These are phyloP conservation scores for Clinocottus analis DNA, from an alignment of 2,113 vertebrate species.

Conservation along the genomic window DNA sequence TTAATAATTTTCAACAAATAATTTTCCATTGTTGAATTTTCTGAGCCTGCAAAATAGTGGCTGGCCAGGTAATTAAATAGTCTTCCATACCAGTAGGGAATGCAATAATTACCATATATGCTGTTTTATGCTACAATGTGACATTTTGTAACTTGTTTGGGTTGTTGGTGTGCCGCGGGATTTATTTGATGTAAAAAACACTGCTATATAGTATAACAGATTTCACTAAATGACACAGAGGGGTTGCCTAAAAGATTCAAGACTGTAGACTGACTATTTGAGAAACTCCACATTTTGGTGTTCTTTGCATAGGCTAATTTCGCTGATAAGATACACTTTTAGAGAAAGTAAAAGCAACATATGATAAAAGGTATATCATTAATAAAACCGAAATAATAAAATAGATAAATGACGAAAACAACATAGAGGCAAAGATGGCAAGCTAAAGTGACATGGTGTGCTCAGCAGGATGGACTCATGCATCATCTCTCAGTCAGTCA, in stretches of 20 bases:
- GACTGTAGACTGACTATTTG: not conserved
- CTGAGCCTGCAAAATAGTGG: no score
- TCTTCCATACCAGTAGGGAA: no score
- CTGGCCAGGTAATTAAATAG: no score
- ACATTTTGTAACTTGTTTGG: no score
- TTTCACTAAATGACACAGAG: constrained; percentile 42
- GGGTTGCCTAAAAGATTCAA: not conserved
- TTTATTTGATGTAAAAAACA: no score
- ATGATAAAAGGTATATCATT: not conserved
- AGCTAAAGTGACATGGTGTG: not conserved
- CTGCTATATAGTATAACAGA: not conserved
- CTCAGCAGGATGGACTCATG: not conserved
- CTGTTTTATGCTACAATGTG: no score
- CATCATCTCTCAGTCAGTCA: not conserved
- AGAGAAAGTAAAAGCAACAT: not conserved
- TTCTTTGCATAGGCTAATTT: not conserved
- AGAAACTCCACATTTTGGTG: constrained; percentile 14
- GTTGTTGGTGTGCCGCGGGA: no score
- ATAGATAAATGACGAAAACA: not conserved
- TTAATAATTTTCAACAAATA: no score
- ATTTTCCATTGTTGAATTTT: no score
- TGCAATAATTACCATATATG: no score
- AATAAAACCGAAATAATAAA: not conserved
- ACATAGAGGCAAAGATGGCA: not conserved
- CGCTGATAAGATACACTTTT: not conserved